Base-by-base conservation (phyloP, 2,797 vertebrate genomes). In the Antrozous pallidus region DNA sequence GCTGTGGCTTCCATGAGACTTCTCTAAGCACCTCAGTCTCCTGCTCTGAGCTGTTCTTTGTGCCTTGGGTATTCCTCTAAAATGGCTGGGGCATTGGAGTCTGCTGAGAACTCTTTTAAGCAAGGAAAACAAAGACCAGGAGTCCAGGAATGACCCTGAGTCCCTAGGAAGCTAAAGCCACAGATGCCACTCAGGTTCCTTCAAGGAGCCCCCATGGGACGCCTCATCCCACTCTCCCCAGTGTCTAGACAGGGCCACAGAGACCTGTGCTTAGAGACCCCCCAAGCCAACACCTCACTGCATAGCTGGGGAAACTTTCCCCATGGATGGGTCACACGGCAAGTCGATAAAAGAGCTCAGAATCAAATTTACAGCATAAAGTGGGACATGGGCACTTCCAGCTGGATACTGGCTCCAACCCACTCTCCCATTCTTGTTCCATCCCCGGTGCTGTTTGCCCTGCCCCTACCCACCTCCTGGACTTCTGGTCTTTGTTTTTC, bases 71-170 rank as follows among this genome's bases (percentile, higher is more conserved):
- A 14, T 40, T 40, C 84, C 91, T 97, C 88, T 97, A 95, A 96
- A 97, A 97, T 94, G 96, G 78, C 94, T 84, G 81, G 95, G 96
- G 96, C 93, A 95, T 67, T 31, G 11, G 56, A 90, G 95, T 95
- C 96, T 95, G 96, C 81, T 71, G 81, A 96, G 85, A 58, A 84
- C 95, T 97, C 94, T 94, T 88, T 96, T 97, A 96, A 97, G 93
- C 90, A 97, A 97, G 95, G 92, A 95, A 96, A 95, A 96, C 28
- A 0, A 85, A 94, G 92, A 89, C 51, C 42, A 82, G 87, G 94
- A 95, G 58, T 81, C 7, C 10, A 49, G 73, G 58, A 63, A n/a
- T 63, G 61, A 63, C 61, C 61, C 13, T 17, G 6, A n/a, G 61
- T 63, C 14, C 61, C 61, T 63, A 63, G 6, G 31, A n/a, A 12